Percentiles rank a stretch among this genome's conserved stretches.
Evolutionary conservation across 1,140 invertebrate species (phyloP).

Genomic region (Drosophila arawakana): DNA sequence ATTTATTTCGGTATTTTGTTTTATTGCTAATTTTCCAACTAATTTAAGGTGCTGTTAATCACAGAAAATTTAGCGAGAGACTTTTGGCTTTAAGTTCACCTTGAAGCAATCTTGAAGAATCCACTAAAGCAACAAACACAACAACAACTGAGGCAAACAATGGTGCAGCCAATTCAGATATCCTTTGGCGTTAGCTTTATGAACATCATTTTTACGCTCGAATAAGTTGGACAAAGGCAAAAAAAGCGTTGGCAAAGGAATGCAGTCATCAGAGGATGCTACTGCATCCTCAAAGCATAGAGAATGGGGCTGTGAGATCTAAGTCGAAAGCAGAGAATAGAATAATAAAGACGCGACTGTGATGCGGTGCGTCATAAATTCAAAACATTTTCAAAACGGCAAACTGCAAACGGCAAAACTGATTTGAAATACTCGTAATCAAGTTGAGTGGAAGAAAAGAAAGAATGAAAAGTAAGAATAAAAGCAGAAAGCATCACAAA

Average conservation of each 20-base stretch:
- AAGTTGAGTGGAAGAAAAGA: conserved; percentile 45
- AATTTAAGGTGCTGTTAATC: conserved; percentile 10
- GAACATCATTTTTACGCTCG: conserved; percentile 65
- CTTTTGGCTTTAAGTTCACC: conserved; percentile 65
- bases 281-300: neutral
- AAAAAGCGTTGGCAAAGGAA: conserved; percentile 43
- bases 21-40: conserved; percentile 42
- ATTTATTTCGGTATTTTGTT: conserved; percentile 38
- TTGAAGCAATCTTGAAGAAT: conserved; percentile 63
- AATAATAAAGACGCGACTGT: conserved; percentile 72
- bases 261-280: conserved; percentile 28
- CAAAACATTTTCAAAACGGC: conserved; percentile 69
- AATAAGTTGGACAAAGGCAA: conserved; percentile 70
- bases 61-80: conserved; percentile 1
- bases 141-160: conserved; percentile 24
- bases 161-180: conserved; percentile 36
- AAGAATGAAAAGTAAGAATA: too few species aligned
- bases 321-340: neutral
- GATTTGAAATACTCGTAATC: conserved; percentile 70
- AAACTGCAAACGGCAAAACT: conserved; percentile 50
- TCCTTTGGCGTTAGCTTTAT: conserved; percentile 65
- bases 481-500: neutral
- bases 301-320: neutral
- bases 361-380: conserved; percentile 66
- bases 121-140: conserved; percentile 17